A percentile compares a stretch with the other conserved stretches of the same genome.
Evolutionary conservation across 2,113 vertebrate species (phyloP).

Genomic region (Sphyrna mokarran): DNA sequence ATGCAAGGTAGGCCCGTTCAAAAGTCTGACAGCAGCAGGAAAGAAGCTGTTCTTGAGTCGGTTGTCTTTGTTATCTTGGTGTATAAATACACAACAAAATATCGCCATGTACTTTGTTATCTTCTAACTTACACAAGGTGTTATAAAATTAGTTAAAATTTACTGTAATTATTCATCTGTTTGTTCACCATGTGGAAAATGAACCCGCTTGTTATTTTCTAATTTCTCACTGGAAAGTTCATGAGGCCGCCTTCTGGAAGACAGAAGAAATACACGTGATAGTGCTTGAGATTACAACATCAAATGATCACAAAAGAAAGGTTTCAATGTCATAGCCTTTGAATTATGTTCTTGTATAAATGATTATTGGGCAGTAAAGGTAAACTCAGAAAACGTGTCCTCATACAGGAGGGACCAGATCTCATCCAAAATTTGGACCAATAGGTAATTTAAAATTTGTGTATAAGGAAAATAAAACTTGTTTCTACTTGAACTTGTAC

Average conservation of each 20-base stretch:
- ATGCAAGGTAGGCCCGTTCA: too few species aligned
- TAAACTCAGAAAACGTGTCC: neutral
- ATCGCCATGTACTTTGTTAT: neutral
- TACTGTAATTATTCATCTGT: neutral
- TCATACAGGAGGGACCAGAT: neutral
- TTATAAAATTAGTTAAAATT: neutral
- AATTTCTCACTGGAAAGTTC: neutral
- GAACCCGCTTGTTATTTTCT: neutral
- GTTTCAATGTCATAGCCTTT: neutral
- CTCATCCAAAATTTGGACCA: neutral
- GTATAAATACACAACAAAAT: too few species aligned
- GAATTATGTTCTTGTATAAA: neutral
- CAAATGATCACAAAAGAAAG: neutral
- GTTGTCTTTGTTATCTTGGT: too few species aligned
- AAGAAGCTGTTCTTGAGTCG: too few species aligned
- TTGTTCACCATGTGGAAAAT: neutral
- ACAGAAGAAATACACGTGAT: neutral
- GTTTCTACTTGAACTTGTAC: neutral
- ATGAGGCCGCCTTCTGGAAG: conserved; percentile 14
- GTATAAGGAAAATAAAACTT: neutral
- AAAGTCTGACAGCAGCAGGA: too few species aligned
- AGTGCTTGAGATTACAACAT: neutral
- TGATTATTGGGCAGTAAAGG: neutral
- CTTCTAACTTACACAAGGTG: neutral
- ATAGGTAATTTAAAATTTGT: neutral